Conservation (phyloP, 2,797 vertebrate genomes). For the Macroramphosus scolopax region DNA sequence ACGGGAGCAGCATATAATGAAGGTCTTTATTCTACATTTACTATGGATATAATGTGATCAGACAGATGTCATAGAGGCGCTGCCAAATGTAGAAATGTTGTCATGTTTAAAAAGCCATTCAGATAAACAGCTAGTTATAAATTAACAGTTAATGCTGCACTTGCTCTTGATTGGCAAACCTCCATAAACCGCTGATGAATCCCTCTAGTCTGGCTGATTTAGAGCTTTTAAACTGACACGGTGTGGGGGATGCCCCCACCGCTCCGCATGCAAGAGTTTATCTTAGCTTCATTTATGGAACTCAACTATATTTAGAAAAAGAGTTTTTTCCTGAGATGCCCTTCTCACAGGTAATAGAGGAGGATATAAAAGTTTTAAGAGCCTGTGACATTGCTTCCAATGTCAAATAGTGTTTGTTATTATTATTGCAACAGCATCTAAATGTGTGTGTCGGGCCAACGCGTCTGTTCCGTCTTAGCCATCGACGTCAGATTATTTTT, state of each 20-base stretch:
- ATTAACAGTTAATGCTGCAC: slow-evolving; percentile 29
- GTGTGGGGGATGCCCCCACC: slow-evolving; percentile 19
- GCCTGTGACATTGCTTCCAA: slow-evolving; percentile 2
- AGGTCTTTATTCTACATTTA: too few relatives aligned
- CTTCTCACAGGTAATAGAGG: slow-evolving; percentile 3
- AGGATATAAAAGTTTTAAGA: slow-evolving; percentile 2
- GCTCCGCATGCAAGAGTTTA: slow-evolving; percentile 16
- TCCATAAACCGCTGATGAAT: slow-evolving; percentile 44
- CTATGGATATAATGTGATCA: too few relatives aligned
- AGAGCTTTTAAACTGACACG: slow-evolving; percentile 34
- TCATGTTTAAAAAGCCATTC: too few relatives aligned
- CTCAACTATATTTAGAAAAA: background rate
- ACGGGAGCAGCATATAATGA: too few relatives aligned
- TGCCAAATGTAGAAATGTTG: too few relatives aligned
- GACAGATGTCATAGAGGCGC: background rate
- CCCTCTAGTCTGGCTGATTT: slow-evolving; percentile 43
- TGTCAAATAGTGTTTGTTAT: slow-evolving; percentile 28
- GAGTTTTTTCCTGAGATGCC: background rate
- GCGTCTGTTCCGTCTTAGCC: slow-evolving; percentile 17
- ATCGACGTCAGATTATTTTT: slow-evolving; percentile 47
- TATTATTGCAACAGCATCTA: slow-evolving; percentile 20
- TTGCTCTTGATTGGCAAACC: slow-evolving; percentile 39
- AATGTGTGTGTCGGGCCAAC: slow-evolving; percentile 31
- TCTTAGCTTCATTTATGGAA: slow-evolving; percentile 22
- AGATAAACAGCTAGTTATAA: too few relatives aligned